These are phyloP conservation scores for Drosophila robusta DNA, from an alignment of 2,888 invertebrate genomes.

Conservation along the genomic window DNA sequence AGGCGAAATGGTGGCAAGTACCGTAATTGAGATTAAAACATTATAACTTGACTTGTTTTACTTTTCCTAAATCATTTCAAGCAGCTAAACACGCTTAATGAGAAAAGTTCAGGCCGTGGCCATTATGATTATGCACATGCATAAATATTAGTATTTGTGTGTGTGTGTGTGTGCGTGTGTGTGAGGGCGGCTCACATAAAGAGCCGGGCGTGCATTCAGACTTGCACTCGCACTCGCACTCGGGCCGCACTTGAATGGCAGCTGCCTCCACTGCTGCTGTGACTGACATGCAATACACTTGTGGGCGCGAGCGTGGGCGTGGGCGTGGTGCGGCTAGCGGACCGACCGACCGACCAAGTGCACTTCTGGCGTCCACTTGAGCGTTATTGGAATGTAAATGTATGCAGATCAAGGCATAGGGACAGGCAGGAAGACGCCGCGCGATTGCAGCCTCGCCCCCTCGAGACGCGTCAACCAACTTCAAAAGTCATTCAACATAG, in stretches of 20 bases:
- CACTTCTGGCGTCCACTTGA: constrained; percentile 77
- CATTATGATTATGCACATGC: constrained; percentile 67
- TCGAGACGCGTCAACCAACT: constrained; percentile 60
- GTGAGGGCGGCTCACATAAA: constrained; percentile 35
- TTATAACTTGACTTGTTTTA: constrained; percentile 80
- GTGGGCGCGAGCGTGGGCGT: constrained; percentile 39
- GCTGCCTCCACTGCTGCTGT: constrained; percentile 55
- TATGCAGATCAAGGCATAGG: constrained; percentile 72
- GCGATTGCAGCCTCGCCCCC: constrained; percentile 8
- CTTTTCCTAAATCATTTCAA: constrained; percentile 79
- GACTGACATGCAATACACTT: constrained; percentile 73
- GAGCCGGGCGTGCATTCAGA: constrained; percentile 37
- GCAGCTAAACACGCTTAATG: constrained; percentile 80
- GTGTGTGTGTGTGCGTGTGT: constrained; percentile 9
- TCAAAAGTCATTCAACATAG: constrained; percentile 76
- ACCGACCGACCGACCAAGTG: constrained; percentile 59
- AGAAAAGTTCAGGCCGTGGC: constrained; percentile 73
- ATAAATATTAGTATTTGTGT: constrained; percentile 26
- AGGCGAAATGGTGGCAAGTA: constrained; percentile 72
- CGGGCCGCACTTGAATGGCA: constrained; percentile 70
- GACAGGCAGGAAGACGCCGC: constrained; percentile 6
- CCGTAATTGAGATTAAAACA: constrained; percentile 80
- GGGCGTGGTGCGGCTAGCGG: constrained; percentile 42
- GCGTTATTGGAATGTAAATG: constrained; percentile 83
- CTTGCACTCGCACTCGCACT: constrained; percentile 34